Evolutionary conservation across 1,140 invertebrate genomes (phyloP), one percentile per base, ranked within the genome.

Genomic region (Euwallacea fornicatus): DNA sequence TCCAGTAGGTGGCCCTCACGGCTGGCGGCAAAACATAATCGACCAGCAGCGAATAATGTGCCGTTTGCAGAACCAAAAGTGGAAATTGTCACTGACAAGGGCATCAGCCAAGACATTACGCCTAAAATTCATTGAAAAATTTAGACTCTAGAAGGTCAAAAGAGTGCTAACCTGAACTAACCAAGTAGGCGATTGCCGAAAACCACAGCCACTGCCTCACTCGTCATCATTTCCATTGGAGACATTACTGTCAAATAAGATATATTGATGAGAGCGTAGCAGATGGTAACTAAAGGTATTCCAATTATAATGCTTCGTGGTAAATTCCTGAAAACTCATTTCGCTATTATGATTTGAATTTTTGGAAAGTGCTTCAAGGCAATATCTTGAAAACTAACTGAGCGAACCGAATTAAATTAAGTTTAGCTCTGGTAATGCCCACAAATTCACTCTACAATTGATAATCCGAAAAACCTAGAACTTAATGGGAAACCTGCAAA

Each of bases 31-130:
- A 96, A 98, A 81, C 95, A 97, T 62, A 98, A 85, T 86, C 93
- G 89, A 82, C 93, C 93, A 64, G 93, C 92, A 16, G 92, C 92
- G 79, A 98, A 98, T 16, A 98, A 86, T 6, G 96, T 97, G 66
- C 97, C 97, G 82, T 98, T 98, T 21, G 96, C 96, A 15, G 96
- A 96, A 55, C 97, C 97, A 84, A 98, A 98, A 0, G 96, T 98
- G 43, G 95, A 98, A 68, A 98, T 92, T 7, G 96, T 96, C 15
- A 99, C 97, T 56, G 96, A 95, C 7, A 97, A 83, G 2, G 95
- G 95, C 91, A 97, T 97, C 16, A 96, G 84, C 94, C 94, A 97
- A 3, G 93, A 90, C 86, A 95, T 89, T 0, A 89, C 86, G 0
- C 95, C 95, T 50, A 96, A 82, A 64, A 50, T 16, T 13, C 4